Evolutionary conservation across 2,888 invertebrate genomes (phyloP).

Genomic region (Ceratothoa steindachneri): DNA sequence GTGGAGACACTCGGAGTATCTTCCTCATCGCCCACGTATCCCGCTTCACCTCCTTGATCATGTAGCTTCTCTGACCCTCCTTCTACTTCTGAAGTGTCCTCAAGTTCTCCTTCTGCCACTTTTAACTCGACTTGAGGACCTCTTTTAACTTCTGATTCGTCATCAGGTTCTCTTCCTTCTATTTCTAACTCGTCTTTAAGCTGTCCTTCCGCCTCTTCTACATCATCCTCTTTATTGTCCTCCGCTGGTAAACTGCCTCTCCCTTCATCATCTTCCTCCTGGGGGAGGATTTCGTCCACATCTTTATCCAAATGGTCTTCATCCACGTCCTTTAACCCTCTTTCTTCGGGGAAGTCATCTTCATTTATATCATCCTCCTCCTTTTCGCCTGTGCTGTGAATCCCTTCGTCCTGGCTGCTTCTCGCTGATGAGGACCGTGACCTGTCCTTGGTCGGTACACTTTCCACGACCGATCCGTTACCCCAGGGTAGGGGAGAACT

Average conservation of each 20-base stretch:
- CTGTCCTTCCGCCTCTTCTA: background rate
- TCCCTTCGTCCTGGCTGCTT: conserved; percentile 5
- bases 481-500: too few species aligned
- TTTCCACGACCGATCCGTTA: too few species aligned
- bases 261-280: background rate
- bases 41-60: too few species aligned
- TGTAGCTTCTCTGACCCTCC: background rate
- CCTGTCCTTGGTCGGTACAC: background rate
- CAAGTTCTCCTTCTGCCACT: background rate
- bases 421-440: background rate
- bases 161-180: background rate
- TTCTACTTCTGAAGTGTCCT: background rate
- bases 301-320: background rate
- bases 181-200: background rate
- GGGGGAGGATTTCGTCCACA: background rate
- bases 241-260: background rate
- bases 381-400: background rate
- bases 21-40: background rate
- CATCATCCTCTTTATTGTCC: background rate
- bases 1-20: background rate
- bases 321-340: background rate
- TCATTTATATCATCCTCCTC: conserved; percentile 4
- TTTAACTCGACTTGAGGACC: background rate
- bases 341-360: background rate
- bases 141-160: background rate